These are phyloP conservation scores for Arge pagana DNA, from an alignment of 2,888 invertebrate genomes.

Conservation along the genomic window DNA sequence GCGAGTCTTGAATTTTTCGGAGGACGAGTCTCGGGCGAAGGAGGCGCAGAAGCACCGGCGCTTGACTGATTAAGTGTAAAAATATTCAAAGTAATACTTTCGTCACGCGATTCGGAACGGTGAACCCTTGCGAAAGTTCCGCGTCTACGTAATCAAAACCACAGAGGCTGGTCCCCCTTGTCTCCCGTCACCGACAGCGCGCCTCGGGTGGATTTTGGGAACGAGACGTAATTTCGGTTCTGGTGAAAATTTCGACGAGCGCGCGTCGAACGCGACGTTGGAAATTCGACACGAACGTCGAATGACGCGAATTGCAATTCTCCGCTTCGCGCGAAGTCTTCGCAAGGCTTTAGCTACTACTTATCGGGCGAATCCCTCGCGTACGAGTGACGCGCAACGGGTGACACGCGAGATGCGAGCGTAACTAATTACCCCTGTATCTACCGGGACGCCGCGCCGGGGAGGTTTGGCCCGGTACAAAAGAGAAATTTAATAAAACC, in stretches of 20 bases:
- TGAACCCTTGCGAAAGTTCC: conserved; percentile 5
- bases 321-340: too few relatives aligned
- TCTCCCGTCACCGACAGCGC: too few relatives aligned
- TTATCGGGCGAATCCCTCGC: too few relatives aligned
- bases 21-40: conserved; percentile 17
- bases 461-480: conserved; percentile 17
- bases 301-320: too few relatives aligned
- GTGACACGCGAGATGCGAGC: neutral
- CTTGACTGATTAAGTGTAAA: conserved; percentile 37
- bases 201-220: too few relatives aligned
- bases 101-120: conserved; percentile 13
- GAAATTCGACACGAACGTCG: too few relatives aligned
- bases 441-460: conserved; percentile 10
- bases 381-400: neutral
- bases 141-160: neutral
- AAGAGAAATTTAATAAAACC: conserved; percentile 32
- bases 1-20: conserved; percentile 29
- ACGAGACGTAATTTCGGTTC: too few relatives aligned
- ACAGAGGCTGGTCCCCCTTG: too few relatives aligned
- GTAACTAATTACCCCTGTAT: conserved; percentile 22
- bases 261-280: too few relatives aligned
- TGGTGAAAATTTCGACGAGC: too few relatives aligned
- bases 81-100: conserved; percentile 30
- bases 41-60: conserved; percentile 19
- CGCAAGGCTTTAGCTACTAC: too few relatives aligned